Evolutionary conservation across 2,888 invertebrate genomes (phyloP).

Genomic region (Bugula neritina): DNA sequence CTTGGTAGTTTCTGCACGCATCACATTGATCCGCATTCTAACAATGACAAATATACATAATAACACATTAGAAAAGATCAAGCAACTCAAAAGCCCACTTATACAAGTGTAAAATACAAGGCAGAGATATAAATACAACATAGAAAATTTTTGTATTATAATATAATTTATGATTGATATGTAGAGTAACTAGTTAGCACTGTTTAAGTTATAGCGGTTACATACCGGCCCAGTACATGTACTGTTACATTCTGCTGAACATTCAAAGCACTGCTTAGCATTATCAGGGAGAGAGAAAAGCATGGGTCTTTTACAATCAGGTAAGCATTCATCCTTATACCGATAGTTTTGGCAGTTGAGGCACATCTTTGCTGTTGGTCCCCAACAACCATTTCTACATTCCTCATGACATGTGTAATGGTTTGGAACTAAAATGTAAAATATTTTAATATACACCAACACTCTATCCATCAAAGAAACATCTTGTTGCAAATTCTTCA

Average conservation of each 20-base stretch:
- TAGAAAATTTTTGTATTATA: no score
- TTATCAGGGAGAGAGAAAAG: conserved; percentile 47
- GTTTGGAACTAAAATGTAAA: conserved; percentile 59
- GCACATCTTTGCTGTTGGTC: conserved; percentile 79
- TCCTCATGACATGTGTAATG: conserved; percentile 76
- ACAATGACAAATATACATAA: conserved; percentile 6
- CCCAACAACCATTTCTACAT: conserved; percentile 92
- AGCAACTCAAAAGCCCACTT: no score
- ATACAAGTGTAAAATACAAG: no score
- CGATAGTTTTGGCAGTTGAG: conserved; percentile 75
- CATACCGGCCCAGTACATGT: conserved; percentile 73
- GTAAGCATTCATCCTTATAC: conserved; percentile 11
- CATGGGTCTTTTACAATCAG: conserved; percentile 3
- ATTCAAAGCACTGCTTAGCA: conserved; percentile 72
- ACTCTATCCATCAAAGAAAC: no score
- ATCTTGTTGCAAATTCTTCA: no score
- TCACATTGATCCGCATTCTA: conserved; percentile 75
- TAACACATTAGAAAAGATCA: background rate
- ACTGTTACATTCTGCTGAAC: conserved; percentile 80
- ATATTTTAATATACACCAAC: no score
- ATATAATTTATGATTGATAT: no score
- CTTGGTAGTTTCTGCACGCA: conserved; percentile 75
- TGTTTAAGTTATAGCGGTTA: no score
- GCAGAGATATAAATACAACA: background rate
- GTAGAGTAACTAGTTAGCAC: no score